Evolutionary conservation across 2,888 invertebrate species (phyloP).

Genomic region (Patella pellucida): DNA sequence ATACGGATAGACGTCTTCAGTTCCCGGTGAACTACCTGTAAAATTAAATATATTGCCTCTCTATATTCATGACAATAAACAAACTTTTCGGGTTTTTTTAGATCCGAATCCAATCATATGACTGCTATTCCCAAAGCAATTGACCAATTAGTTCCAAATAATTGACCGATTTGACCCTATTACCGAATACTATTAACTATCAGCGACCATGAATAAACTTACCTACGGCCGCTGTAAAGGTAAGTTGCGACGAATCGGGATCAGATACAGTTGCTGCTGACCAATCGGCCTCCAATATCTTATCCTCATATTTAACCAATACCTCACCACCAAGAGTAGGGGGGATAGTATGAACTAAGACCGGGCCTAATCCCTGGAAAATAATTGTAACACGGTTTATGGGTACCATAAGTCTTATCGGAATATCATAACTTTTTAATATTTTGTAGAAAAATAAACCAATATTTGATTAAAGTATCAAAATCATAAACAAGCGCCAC

Average conservation of each 20-base stretch:
- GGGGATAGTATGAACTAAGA: slow-evolving; percentile 30
- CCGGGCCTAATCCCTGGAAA: slow-evolving; percentile 38
- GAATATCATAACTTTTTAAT: neutral
- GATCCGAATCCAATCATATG: too few species aligned
- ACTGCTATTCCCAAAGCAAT: too few species aligned
- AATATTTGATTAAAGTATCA: neutral
- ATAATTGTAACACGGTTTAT: neutral
- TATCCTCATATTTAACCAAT: slow-evolving; percentile 14
- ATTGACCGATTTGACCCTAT: neutral
- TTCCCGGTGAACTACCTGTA: too few species aligned
- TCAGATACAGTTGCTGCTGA: slow-evolving; percentile 34
- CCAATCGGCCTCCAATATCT: slow-evolving; percentile 41
- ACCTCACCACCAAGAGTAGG: slow-evolving; percentile 33
- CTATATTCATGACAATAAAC: too few species aligned
- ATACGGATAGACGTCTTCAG: too few species aligned
- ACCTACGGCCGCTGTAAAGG: slow-evolving; percentile 41
- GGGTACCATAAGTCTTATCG: too few species aligned
- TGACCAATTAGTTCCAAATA: too few species aligned
- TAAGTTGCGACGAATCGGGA: slow-evolving; percentile 35
- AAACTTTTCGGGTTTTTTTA: too few species aligned
- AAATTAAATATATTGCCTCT: too few species aligned
- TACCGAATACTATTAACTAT: neutral
- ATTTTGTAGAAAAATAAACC: neutral
- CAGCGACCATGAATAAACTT: neutral
- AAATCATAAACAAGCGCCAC: neutral